phyloP scores from a whole-genome alignment of 2,113 vertebrate species.

The Pipra filicauda region DNA sequence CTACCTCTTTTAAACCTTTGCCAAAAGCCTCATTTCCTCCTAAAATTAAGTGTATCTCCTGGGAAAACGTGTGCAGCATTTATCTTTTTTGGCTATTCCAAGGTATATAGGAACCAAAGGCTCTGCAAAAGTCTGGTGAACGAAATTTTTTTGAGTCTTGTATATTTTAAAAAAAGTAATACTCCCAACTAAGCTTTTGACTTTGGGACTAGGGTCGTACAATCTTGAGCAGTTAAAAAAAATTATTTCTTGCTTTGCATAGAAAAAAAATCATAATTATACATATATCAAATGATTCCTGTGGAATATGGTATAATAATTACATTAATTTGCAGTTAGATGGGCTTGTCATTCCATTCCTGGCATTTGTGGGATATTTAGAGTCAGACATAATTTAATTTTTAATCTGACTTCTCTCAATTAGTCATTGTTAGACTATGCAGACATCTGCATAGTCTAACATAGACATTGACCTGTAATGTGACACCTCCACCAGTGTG shows the following conservation, averaged over 20 bases:
- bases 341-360: background rate
- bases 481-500: background rate
- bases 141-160: too few species aligned
- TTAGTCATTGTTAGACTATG: background rate
- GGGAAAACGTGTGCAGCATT: too few species aligned
- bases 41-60: too few species aligned
- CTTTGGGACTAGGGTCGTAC: too few species aligned
- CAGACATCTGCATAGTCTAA: background rate
- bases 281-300: background rate
- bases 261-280: background rate
- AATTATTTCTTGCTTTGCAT: background rate
- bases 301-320: background rate
- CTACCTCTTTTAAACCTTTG: too few species aligned
- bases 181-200: too few species aligned
- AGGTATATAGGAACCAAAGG: too few species aligned
- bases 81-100: too few species aligned
- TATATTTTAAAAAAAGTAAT: too few species aligned
- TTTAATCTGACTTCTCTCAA: background rate
- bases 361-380: background rate
- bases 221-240: background rate
- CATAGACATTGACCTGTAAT: background rate
- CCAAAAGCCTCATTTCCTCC: too few species aligned
- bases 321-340: background rate
- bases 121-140: too few species aligned
- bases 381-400: background rate